Evolutionary conservation across 2,113 vertebrate genomes (phyloP), one percentile per base, ranked within the genome.

Genomic region (Mormoops blainvillei): DNA sequence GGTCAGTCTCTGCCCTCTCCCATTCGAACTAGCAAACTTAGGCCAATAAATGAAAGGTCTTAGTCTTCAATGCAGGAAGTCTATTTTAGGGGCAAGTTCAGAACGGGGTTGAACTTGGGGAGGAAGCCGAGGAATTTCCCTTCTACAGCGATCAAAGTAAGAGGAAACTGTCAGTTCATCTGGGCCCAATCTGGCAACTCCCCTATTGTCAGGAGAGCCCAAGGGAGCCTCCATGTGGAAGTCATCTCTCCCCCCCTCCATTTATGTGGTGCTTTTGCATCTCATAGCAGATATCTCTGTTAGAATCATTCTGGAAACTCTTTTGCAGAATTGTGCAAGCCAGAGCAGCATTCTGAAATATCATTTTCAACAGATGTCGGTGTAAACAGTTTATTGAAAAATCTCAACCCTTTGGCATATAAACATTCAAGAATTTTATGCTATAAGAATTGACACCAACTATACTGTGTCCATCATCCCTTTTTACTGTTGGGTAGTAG

Each of bases 81-180:
- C 16, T 12, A 67, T 91, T 85, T 78, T 76, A 93, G 70, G 48
- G 33, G 41, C 36, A 68, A 94, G 77, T 67, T 33, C 33, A 91
- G 43, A 89, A 76, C 26, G 54, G 70, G 54, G 45, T 38, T 82
- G 61, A 82, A 61, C 48, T 87, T 50, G 28, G 82, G 68, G 54
- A 89, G 87, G 58, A 93, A 71, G 73, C 50, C n/a, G 68, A 91
- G 33, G 84, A 88, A 93, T 89, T 93, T 89, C 67, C 65, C 94
- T 96, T 94, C 70, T 71, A 13, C 73, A 36, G 38, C 11, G 81
- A 95, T 94, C 84, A 95, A 89, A 96, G 91, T 19, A 61, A 96
- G 65, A 74, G 26, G 84, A 90, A 58, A 76, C 70, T 90, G 70
- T 33, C 50, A 52, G 91, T 58, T 90, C 85, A 95, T 48, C 94